These are phyloP conservation scores for Gallinago nigripennis DNA, from an alignment of 2,797 vertebrate species.

Conservation along the genomic window DNA sequence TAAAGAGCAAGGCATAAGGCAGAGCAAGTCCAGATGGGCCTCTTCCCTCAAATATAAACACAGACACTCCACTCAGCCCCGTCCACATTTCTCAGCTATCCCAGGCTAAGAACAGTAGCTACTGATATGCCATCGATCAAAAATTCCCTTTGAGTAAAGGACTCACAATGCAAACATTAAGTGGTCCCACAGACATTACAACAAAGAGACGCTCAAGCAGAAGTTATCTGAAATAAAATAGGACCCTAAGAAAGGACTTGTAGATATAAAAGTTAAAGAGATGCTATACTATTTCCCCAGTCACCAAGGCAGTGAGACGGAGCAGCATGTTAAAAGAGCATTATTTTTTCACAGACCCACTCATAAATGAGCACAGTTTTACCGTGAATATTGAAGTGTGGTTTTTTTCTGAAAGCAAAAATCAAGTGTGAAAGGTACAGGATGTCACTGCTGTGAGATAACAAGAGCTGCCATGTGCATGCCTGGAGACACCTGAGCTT, in stretches of 20 bases:
- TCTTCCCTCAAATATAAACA: constrained; percentile 33
- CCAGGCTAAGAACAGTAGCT: constrained; percentile 29
- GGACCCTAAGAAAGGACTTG: background rate
- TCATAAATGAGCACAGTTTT: background rate
- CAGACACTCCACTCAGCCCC: background rate
- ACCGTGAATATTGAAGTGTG: background rate
- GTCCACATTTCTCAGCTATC: background rate
- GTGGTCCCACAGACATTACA: background rate
- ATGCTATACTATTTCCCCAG: background rate
- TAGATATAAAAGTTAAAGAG: background rate
- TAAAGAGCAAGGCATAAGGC: constrained; percentile 4
- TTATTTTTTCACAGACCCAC: background rate
- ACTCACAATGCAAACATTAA: background rate
- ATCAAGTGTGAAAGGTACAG: background rate
- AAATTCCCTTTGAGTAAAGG: background rate
- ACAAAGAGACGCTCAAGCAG: background rate
- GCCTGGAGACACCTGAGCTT: constrained; percentile 42
- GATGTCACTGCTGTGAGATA: background rate
- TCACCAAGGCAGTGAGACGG: background rate
- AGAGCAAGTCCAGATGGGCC: constrained; percentile 33
- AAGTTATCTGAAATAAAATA: background rate
- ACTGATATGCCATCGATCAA: background rate
- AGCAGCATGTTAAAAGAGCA: background rate
- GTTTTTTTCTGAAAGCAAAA: background rate
- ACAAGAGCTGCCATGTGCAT: background rate